A percentile compares a stretch with the other conserved stretches of the same genome.
Conservation (phyloP, 2,113 vertebrate genomes). For the Genyomyrus donnyi region DNA sequence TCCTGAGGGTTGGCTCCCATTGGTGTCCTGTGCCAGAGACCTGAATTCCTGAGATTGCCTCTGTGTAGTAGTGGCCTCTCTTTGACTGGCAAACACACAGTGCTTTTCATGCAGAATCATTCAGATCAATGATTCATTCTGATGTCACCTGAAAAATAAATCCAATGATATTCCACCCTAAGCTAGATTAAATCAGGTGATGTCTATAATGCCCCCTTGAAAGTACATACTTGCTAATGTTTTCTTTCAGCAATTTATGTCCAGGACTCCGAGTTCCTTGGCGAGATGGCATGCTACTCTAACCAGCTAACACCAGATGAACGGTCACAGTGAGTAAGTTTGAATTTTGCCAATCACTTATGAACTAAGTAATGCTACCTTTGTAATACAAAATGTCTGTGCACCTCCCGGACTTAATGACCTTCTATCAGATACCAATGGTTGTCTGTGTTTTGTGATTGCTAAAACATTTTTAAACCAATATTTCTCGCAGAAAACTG, state of each 20-base stretch:
- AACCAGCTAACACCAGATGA: not conserved
- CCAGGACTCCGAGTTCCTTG: not conserved
- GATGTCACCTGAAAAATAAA: slow-evolving; percentile 13
- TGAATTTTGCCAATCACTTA: not conserved
- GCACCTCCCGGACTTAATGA: not conserved
- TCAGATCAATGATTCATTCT: not conserved
- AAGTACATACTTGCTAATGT: not conserved
- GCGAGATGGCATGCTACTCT: not conserved
- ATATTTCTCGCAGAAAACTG: not conserved
- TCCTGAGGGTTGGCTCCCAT: not conserved
- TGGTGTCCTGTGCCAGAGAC: not conserved
- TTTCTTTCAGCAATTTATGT: not conserved
- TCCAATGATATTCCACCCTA: not conserved
- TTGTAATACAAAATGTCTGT: not conserved
- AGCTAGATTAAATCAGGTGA: not conserved
- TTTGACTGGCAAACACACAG: not conserved
- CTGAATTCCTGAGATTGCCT: not conserved
- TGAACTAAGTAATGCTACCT: not conserved
- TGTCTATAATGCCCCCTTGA: not conserved
- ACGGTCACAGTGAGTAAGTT: not conserved
- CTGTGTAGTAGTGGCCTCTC: not conserved
- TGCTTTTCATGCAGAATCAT: not conserved
- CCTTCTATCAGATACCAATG: not conserved
- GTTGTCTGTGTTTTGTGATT: not conserved
- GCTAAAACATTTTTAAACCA: not conserved